These are phyloP conservation scores for Osmerus eperlanus DNA, from an alignment of 2,113 vertebrate genomes.

Conservation along the genomic window DNA sequence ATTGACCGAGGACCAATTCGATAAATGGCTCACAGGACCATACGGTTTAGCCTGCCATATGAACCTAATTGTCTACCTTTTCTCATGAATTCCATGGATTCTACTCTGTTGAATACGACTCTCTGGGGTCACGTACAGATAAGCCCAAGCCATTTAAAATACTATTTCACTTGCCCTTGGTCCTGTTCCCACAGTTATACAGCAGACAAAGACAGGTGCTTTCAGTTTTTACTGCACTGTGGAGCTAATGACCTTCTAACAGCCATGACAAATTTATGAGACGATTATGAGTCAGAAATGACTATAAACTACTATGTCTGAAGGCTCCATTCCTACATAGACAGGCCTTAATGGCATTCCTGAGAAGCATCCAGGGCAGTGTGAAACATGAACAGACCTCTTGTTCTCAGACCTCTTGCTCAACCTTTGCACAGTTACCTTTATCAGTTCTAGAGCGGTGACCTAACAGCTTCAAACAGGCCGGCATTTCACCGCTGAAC, in stretches of 20 bases:
- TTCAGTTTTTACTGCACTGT: not conserved
- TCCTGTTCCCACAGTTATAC: too few species aligned
- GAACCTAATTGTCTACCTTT: too few species aligned
- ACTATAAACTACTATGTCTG: slow-evolving; percentile 7
- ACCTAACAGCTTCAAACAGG: slow-evolving; percentile 41
- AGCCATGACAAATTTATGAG: slow-evolving; percentile 4
- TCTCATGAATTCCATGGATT: too few species aligned
- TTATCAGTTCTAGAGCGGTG: slow-evolving; percentile 46
- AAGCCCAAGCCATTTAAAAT: too few species aligned
- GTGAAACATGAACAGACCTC: slow-evolving; percentile 33
- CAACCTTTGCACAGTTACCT: slow-evolving; percentile 47
- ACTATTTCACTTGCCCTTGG: too few species aligned
- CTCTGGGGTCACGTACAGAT: too few species aligned
- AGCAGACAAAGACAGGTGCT: not conserved
- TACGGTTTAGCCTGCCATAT: too few species aligned
- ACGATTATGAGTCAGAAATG: not conserved
- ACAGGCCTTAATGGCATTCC: slow-evolving; percentile 40
- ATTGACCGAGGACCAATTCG: too few species aligned
- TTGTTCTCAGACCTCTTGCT: slow-evolving; percentile 45
- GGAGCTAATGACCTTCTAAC: slow-evolving; percentile 10
- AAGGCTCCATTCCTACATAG: slow-evolving; percentile 6
- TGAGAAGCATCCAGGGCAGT: slow-evolving; percentile 22
- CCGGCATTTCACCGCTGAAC: slow-evolving; percentile 34
- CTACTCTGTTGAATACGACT: too few species aligned
- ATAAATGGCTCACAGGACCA: too few species aligned